Evolutionary conservation across 2,888 invertebrate genomes (phyloP), one percentile per base, ranked within the genome.

Genomic region (Penaeus monodon): DNA sequence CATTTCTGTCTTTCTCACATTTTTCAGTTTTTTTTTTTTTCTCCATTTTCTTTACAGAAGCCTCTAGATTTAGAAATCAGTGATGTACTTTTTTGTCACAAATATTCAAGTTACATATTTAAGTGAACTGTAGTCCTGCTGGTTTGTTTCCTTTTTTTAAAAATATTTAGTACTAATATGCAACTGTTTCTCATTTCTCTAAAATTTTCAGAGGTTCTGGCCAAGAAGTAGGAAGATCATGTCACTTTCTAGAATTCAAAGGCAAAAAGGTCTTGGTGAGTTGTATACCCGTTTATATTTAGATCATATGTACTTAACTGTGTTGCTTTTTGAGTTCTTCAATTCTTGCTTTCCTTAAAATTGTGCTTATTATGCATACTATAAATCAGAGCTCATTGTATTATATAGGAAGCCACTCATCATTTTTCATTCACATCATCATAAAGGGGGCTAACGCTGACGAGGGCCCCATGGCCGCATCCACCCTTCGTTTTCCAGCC

Each of bases 211-310:
- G 89, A 22, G 99, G 99, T 38, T 98, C 99, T 88, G 99, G 99
- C 2, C 99, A 99, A 93, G 99, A 99, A 94, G 99, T 99, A 7
- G 99, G 99, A 84, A 94, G 99, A 93, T 99, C 99, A 91, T 99
- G 99, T 92, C 98, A 99, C 88, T 97, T 99, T 95, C 92, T 99
- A 88, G 98, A 99, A 93, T 99, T 99, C 93, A 99, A 99, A 93
- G 99, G 99, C 49, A 99, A 99, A 93, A 98, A 97, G 93, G 99
- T 99, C 73, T 97, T 99, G 98, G 96, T 95, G 92, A 91, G 91
- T 85, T 3, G 22, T 29, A 14, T 22, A 29, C 27, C 27, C 33
- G 24, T 70, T 70, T 3, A 64, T 73, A 29, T 22, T 24, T 29
- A 1, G 10, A 44, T 29, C 78, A 17, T n/a, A 44, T 82, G 81